Evolutionary conservation across 2,113 vertebrate genomes (phyloP).

Genomic region (Ammodytes marinus): DNA sequence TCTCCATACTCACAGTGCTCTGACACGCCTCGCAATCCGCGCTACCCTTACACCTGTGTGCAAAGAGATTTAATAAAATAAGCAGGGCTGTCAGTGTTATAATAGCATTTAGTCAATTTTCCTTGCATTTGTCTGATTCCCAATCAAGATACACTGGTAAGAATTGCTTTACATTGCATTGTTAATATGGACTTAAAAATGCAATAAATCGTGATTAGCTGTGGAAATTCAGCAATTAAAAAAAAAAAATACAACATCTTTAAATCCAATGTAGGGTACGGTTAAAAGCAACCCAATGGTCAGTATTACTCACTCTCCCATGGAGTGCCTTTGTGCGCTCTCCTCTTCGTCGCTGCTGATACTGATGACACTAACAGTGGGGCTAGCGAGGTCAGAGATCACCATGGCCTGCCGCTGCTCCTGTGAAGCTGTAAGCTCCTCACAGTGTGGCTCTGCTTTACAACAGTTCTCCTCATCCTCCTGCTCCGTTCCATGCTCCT

Average conservation of each 20-base stretch:
- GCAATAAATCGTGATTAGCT: no score
- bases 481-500: constrained; percentile 75
- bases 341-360: constrained; percentile 97
- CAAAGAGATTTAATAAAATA: constrained; percentile 5
- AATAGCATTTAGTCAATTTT: no score
- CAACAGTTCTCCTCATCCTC: constrained; percentile 77
- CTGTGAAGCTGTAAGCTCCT: constrained; percentile 81
- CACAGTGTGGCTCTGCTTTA: constrained; percentile 86
- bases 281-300: not conserved
- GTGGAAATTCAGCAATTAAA: not conserved
- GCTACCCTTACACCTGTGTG: constrained; percentile 92
- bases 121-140: no score
- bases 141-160: no score
- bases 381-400: constrained; percentile 91
- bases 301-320: constrained; percentile 88
- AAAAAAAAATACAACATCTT: not conserved
- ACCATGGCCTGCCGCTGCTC: constrained; percentile 92
- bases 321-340: constrained; percentile 84
- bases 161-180: no score
- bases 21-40: constrained; percentile 96
- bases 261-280: not conserved
- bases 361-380: constrained; percentile 94
- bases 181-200: no score
- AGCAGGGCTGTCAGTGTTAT: not conserved
- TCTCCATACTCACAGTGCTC: constrained; percentile 95